Conservation (phyloP, 2,113 vertebrate species). For the Muscicapa adusta region DNA sequence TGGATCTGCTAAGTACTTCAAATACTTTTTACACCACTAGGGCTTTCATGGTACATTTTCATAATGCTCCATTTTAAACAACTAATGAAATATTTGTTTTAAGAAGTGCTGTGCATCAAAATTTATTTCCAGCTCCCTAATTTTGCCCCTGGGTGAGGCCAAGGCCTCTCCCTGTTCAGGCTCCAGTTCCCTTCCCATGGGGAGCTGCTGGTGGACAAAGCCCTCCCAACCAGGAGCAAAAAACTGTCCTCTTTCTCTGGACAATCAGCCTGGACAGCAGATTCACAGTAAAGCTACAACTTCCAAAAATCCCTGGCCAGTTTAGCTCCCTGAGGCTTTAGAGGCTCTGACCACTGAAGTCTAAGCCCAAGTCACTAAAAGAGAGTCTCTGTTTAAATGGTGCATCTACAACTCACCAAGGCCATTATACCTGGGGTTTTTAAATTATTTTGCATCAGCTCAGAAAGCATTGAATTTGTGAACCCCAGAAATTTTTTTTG, state of each 20-base stretch:
- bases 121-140: background rate
- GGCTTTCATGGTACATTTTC: background rate
- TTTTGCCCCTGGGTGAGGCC: background rate
- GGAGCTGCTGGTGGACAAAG: background rate
- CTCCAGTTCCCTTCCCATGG: rapidly evolving
- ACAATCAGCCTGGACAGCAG: background rate
- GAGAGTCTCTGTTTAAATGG: background rate
- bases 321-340: background rate
- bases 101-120: background rate
- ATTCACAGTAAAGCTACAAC: background rate
- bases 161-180: background rate
- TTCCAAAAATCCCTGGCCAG: background rate
- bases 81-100: background rate
- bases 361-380: background rate
- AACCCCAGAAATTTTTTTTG: rapidly evolving
- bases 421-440: background rate
- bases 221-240: background rate
- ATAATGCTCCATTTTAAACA: background rate
- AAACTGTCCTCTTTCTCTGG: background rate
- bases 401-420: background rate
- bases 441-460: background rate
- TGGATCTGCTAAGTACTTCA: background rate
- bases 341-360: background rate
- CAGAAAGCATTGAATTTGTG: background rate
- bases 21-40: background rate